A percentile compares a stretch with the other conserved stretches of the same genome.
Evolutionary conservation across 2,888 invertebrate species (phyloP).

Genomic region (Epirrhoe tristata): DNA sequence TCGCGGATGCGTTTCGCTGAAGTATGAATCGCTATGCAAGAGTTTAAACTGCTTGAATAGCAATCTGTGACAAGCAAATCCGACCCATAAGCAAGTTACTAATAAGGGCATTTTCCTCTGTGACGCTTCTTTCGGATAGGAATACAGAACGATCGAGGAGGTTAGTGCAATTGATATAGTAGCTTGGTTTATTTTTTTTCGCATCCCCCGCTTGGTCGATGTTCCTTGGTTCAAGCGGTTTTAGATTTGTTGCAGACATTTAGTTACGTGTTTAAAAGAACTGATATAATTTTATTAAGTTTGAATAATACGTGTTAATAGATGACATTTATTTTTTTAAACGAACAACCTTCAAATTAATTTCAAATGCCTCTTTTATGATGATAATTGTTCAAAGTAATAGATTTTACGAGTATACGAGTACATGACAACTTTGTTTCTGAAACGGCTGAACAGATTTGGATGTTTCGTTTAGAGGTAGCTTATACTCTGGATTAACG

Average conservation of each 20-base stretch:
- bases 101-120: constrained; percentile 56
- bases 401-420: too few species aligned
- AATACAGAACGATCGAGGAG: constrained; percentile 82
- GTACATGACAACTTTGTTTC: too few species aligned
- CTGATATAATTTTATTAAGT: neutral
- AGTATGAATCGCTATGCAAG: too few species aligned
- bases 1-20: too few species aligned
- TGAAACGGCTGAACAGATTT: too few species aligned
- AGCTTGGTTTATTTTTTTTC: constrained; percentile 40
- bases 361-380: neutral
- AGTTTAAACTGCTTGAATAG: too few species aligned
- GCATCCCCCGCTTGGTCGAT: constrained; percentile 35
- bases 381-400: too few species aligned
- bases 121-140: constrained; percentile 73
- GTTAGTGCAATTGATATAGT: constrained; percentile 67
- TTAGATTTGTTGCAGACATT: constrained; percentile 20
- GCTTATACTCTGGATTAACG: too few species aligned
- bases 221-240: constrained; percentile 31
- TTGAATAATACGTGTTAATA: neutral
- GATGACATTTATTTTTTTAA: neutral
- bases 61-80: too few species aligned
- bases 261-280: neutral
- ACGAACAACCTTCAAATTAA: neutral
- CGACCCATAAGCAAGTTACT: constrained; percentile 20
- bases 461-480: too few species aligned